These are phyloP conservation scores for Phymorhynchus buccinoides DNA, from an alignment of 1,140 invertebrate genomes.

Conservation along the genomic window DNA sequence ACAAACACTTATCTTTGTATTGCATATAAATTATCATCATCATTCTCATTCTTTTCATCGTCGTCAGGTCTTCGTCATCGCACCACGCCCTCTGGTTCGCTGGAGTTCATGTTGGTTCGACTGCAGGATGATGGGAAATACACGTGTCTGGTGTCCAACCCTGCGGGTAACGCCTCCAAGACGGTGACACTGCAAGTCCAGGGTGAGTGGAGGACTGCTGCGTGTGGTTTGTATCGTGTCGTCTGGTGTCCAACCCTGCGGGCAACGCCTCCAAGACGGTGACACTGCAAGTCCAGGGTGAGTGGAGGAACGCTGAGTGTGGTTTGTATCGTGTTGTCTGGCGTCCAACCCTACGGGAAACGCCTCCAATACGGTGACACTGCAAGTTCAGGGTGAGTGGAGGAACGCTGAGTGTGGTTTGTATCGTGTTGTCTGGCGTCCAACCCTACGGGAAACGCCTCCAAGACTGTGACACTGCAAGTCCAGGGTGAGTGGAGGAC, in stretches of 20 bases:
- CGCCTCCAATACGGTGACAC: slow-evolving; percentile 51
- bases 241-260: slow-evolving; percentile 74
- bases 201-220: slow-evolving; percentile 53
- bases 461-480: no score
- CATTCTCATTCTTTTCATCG: no score
- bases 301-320: background rate
- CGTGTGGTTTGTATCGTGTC: background rate
- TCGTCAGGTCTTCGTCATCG: slow-evolving; percentile 52
- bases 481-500: no score
- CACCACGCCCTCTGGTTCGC: slow-evolving; percentile 68
- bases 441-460: no score
- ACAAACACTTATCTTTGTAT: no score
- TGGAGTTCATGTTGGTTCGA: slow-evolving; percentile 72
- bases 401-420: background rate
- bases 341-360: slow-evolving; percentile 77
- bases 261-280: slow-evolving; percentile 60
- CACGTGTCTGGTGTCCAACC: slow-evolving; percentile 79
- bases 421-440: no score
- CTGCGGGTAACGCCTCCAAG: slow-evolving; percentile 61
- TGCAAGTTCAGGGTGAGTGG: slow-evolving; percentile 66
- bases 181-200: slow-evolving; percentile 63
- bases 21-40: no score
- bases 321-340: no score
- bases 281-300: slow-evolving; percentile 67
- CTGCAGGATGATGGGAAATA: slow-evolving; percentile 73